phyloP scores from a whole-genome alignment of 2,797 vertebrate species.

The Momotus momota region DNA sequence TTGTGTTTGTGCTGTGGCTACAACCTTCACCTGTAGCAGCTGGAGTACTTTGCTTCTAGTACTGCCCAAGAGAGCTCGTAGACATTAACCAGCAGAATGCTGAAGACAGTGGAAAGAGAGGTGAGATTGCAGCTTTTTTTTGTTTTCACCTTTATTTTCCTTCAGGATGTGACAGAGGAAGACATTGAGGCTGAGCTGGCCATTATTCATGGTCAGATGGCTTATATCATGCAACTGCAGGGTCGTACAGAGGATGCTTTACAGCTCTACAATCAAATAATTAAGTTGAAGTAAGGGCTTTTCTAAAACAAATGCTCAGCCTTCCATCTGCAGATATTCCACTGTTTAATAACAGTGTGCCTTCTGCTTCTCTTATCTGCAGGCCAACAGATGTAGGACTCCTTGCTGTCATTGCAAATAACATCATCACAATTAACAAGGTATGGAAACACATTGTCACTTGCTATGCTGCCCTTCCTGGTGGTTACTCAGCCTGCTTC shows the following conservation, averaged over 20 bases:
- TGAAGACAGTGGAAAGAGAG: background rate
- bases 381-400: constrained; percentile 97
- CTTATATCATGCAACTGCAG: constrained; percentile 93
- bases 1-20: background rate
- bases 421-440: constrained; percentile 99
- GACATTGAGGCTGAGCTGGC: constrained; percentile 93
- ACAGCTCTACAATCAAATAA: constrained; percentile 99
- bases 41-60: background rate
- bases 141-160: background rate
- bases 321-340: background rate
- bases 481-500: background rate
- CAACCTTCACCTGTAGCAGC: background rate
- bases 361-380: constrained; percentile 59
- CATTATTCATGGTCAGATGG: constrained; percentile 98
- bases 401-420: constrained; percentile 97
- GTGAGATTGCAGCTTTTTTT: background rate
- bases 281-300: constrained; percentile 92
- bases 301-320: background rate
- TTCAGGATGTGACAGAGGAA: constrained; percentile 90
- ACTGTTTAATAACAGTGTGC: background rate
- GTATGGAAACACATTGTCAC: constrained; percentile 70
- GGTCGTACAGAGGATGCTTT: constrained; percentile 92
- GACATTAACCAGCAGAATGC: background rate
- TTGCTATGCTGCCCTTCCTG: background rate
- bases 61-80: background rate